Evolutionary conservation across 2,797 vertebrate species (phyloP), one percentile per base, ranked within the genome.

Genomic region (Choloepus didactylus): DNA sequence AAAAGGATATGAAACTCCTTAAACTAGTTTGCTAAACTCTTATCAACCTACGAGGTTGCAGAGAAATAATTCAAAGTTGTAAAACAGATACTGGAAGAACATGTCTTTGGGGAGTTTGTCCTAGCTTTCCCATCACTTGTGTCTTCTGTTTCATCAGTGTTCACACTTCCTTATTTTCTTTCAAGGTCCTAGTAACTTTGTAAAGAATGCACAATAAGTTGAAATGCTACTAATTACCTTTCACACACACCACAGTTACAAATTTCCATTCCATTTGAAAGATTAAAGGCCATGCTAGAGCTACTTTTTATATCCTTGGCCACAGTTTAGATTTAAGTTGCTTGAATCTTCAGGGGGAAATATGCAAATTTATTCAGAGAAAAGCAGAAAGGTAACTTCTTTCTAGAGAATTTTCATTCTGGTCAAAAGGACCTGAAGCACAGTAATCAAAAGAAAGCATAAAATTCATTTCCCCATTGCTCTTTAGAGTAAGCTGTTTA

Each of bases 401-500:
- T 93, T 81, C 59, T 76, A n/a, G 19, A 93, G 35, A 79, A 79
- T 41, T 69, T 59, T n/a, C 27, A 64, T 14, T 41, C n/a, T 25
- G 19, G 38, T 79, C n/a, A 96, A 93, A 84, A 94, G 29, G 4
- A 95, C 29, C 81, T 95, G 89, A 73, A 76, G 38, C 25, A 87
- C 18, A 80, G 75, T 54, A 70, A 59, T 41, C n/a, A 38, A 18
- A 75, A 15, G 60, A 92, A 92, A 92, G 31, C 18, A 82, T 5
- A 51, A 66, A 51, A 75, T 81, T 46, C 64, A 29, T 19, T 86
- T 94, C n/a, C 90, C 73, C 9, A 54, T 54, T 77, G 21, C 2
- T 87, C 38, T 84, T 82, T 91, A 35, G 23, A 80, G 83, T 8
- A 27, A 1, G 81, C 70, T 81, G n/a, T 56, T 95, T 85, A 93